Base-by-base conservation (phyloP, 2,888 invertebrate genomes). In the Augiades crinisus region DNA sequence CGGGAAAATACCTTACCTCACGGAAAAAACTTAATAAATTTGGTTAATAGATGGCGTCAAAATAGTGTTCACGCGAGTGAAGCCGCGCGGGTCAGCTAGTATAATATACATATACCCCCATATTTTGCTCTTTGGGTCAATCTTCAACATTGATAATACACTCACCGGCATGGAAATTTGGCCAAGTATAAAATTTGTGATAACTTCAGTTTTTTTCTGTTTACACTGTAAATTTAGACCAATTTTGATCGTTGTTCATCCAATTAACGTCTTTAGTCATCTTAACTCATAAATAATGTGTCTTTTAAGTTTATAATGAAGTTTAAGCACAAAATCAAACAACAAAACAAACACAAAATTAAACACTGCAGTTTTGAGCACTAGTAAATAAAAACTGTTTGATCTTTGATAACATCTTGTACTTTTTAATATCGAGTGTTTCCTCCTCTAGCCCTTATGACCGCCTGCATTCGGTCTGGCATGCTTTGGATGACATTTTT, bases 391-490 rank as follows among this genome's bases (percentile, higher is more conserved):
- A 21, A 24, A 41, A 41, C 14, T 13, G 22, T 27, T 6, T 5
- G 27, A 41, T 24, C 7, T 41, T 41, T 41, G 14, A 13, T 41
- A 17, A 27, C 27, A 10, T 31, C n/a, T 12, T 17, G 31, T 19
- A 8, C 17, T 44, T 33, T 44, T 47, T 30, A 47, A 47, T 47
- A 47, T 16, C 30, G 27, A n/a, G 50, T 53, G 14, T 53, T 53
- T 7, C 55, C 53, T 24, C 53, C 40, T 44, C 54, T 57, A 17
- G 57, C 55, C 41, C 31, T 46, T 12, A 57, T 57, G n/a, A 55
- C 49, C 0, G 46, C 55, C 24, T 53, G 55, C 54, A 57, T 52
- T 22, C 57, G 55, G 6, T 53, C 47, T 33, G 41, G 47, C 34
- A 51, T 55, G 38, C 44, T 56, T 13, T 51, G 37, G 33, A 54